A percentile compares a stretch with the other conserved stretches of the same genome.
Evolutionary conservation across 2,113 vertebrate genomes (phyloP).

Genomic region (Hemibagrus wyckioides): DNA sequence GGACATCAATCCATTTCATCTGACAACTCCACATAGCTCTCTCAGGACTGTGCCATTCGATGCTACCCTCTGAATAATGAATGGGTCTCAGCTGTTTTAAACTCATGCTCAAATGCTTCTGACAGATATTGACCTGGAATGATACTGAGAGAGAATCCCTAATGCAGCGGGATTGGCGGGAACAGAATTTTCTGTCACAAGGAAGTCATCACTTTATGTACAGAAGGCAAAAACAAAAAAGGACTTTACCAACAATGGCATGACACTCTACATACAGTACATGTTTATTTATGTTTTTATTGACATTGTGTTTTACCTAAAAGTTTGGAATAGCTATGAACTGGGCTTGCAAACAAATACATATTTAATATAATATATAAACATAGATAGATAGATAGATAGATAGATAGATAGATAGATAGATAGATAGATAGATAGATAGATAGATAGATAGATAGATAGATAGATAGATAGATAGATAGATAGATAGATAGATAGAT

Average conservation of each 20-base stretch:
- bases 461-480: too few relatives aligned
- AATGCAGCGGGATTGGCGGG: conserved; percentile 44
- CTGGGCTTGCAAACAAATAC: neutral
- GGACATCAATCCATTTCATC: conserved; percentile 52
- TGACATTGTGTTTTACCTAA: neutral
- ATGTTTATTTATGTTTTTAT: neutral
- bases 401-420: too few relatives aligned
- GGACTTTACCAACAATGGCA: neutral
- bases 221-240: neutral
- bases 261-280: neutral
- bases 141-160: conserved; percentile 53
- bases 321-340: neutral
- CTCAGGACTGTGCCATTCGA: conserved; percentile 46
- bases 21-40: conserved; percentile 43
- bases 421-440: too few relatives aligned
- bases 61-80: conserved; percentile 51
- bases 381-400: too few relatives aligned
- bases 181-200: conserved; percentile 33
- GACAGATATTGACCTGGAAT: conserved; percentile 59
- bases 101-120: conserved; percentile 53
- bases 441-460: too few relatives aligned
- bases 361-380: too few relatives aligned
- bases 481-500: too few relatives aligned
- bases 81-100: conserved; percentile 56
- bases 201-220: conserved; percentile 13